Conservation (phyloP, 2,888 invertebrate genomes). For the Apodemia mormo region DNA sequence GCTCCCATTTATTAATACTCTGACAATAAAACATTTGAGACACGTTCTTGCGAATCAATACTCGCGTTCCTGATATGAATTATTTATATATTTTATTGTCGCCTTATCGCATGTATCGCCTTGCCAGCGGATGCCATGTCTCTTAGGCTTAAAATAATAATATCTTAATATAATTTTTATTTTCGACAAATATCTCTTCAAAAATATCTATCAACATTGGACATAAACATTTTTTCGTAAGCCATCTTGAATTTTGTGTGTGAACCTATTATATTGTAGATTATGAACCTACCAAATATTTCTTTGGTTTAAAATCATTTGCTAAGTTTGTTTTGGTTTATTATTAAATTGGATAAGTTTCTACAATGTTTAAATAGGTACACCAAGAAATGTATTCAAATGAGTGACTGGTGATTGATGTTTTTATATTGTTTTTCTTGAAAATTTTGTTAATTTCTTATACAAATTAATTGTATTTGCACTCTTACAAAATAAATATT, state of each 20-base stretch:
- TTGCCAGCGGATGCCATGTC: conserved; percentile 53
- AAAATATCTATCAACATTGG: conserved; percentile 47
- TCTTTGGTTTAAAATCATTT: no score
- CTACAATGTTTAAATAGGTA: no score
- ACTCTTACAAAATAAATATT: no score
- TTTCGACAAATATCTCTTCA: conserved; percentile 75
- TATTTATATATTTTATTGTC: conserved; percentile 77
- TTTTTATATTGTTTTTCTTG: no score
- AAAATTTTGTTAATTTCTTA: no score
- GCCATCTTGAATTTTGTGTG: background rate
- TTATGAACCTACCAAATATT: background rate
- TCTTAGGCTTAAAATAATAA: conserved; percentile 69
- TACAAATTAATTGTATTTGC: no score
- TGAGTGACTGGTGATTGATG: no score
- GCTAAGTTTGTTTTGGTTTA: no score
- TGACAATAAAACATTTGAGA: conserved; percentile 77
- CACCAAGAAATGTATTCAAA: no score
- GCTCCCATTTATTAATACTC: conserved; percentile 74
- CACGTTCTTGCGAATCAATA: conserved; percentile 80
- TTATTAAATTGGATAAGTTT: background rate
- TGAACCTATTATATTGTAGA: background rate
- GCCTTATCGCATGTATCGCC: conserved; percentile 73
- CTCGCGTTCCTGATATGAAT: conserved; percentile 68
- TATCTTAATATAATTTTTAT: conserved; percentile 72
- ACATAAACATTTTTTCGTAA: conserved; percentile 32